These are phyloP conservation scores for Drosophila suzukii DNA, from an alignment of 1,140 invertebrate species.

Conservation along the genomic window DNA sequence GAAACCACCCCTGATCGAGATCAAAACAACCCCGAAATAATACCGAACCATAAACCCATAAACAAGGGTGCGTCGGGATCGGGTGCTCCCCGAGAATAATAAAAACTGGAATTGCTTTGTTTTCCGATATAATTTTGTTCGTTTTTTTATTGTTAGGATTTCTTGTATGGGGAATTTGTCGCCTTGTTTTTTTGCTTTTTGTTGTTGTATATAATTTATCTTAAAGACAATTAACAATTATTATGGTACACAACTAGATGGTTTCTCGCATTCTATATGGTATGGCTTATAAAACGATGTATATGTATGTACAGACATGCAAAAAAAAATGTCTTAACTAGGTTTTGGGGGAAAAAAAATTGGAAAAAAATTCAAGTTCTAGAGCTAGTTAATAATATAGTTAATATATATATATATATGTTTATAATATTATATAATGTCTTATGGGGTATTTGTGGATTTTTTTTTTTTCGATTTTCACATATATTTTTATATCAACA, in stretches of 20 bases:
- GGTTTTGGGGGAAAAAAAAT: conserved; percentile 38
- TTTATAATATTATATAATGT: conserved; percentile 18
- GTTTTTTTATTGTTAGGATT: conserved; percentile 58
- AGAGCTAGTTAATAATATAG: conserved; percentile 24
- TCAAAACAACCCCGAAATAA: conserved; percentile 7
- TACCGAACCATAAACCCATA: not conserved
- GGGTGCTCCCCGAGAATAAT: not conserved
- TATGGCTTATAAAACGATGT: conserved; percentile 42
- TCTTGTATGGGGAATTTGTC: conserved; percentile 39
- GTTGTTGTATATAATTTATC: conserved; percentile 70
- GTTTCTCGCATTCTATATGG: conserved; percentile 34
- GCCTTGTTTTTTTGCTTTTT: conserved; percentile 34
- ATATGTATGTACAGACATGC: conserved; percentile 68
- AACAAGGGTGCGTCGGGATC: conserved; percentile 8
- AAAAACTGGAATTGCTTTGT: conserved; percentile 37
- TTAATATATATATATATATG: conserved; percentile 36
- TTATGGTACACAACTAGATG: conserved; percentile 60
- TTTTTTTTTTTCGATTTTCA: conserved; percentile 34
- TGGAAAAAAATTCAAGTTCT: conserved; percentile 42
- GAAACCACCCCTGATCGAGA: conserved; percentile 7
- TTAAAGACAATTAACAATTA: conserved; percentile 80
- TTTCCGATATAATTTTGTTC: conserved; percentile 49
- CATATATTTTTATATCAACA: conserved; percentile 32
- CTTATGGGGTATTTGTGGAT: conserved; percentile 7
- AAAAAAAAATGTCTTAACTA: conserved; percentile 67